A percentile compares a stretch with the other conserved stretches of the same genome.
phyloP scores from a whole-genome alignment of 64 coral and sea anemone species.

The Pachyseris speciosa region DNA sequence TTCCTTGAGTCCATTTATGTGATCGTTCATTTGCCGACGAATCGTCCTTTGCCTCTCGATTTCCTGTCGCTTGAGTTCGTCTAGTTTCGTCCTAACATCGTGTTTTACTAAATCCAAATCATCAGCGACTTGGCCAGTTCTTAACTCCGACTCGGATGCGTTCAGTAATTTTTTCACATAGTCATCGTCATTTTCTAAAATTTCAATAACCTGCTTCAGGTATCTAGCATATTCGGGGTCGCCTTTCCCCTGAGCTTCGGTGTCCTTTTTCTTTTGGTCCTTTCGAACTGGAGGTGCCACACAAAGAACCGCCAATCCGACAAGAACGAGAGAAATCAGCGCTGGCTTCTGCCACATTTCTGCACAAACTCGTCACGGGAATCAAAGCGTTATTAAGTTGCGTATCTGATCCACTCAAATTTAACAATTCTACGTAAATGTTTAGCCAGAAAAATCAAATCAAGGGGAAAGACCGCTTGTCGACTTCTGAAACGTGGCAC shows the following conservation, averaged over 20 bases:
- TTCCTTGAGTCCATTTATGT: constrained; percentile 88
- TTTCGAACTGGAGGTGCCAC: constrained; percentile 85
- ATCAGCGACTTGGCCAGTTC: constrained; percentile 86
- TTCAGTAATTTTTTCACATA: constrained; percentile 95
- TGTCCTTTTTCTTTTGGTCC: constrained; percentile 14
- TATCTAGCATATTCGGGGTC: constrained; percentile 95
- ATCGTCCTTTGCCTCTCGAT: constrained; percentile 89
- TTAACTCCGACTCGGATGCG: constrained; percentile 89
- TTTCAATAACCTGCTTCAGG: constrained; percentile 97
- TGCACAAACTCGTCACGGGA: not conserved
- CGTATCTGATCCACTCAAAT: not conserved
- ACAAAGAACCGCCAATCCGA: constrained; percentile 25
- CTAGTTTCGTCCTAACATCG: constrained; percentile 89
- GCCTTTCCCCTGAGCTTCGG: constrained; percentile 33
- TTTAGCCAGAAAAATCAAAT: not conserved
- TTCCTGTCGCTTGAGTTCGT: constrained; percentile 97
- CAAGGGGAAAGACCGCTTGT: not conserved
- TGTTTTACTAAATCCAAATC: constrained; percentile 97
- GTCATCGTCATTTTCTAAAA: constrained; percentile 97
- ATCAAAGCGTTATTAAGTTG: not conserved
- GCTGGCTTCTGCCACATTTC: constrained; percentile 19
- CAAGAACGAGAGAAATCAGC: not conserved
- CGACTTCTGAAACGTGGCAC: constrained; percentile 41
- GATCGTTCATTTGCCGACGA: constrained; percentile 93
- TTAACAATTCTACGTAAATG: not conserved